phyloP scores from a whole-genome alignment of 2,888 invertebrate genomes.

The Orthosia cruda region DNA sequence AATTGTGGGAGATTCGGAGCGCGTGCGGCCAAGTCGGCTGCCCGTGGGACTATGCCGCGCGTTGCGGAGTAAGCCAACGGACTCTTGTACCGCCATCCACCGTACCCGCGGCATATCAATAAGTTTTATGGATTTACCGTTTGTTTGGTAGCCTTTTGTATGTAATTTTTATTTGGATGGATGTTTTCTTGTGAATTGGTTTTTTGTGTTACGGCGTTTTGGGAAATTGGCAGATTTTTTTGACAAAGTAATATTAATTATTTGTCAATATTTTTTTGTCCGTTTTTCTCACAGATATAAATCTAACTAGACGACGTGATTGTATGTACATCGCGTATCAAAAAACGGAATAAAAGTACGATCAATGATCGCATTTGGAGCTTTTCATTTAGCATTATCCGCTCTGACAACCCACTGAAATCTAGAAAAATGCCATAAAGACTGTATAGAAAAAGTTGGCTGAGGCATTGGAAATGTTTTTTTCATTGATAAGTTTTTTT shows the following conservation, averaged over 20 bases:
- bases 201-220: constrained; percentile 5
- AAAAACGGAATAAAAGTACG: too few relatives aligned
- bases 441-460: too few relatives aligned
- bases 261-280: too few relatives aligned
- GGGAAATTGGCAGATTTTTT: background rate
- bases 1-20: constrained; percentile 59
- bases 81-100: constrained; percentile 48
- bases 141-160: constrained; percentile 53
- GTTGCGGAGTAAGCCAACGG: constrained; percentile 59
- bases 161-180: constrained; percentile 39
- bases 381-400: too few relatives aligned
- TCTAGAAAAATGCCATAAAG: too few relatives aligned
- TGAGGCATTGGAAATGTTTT: too few relatives aligned
- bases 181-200: constrained; percentile 7
- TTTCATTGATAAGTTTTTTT: too few relatives aligned
- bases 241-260: background rate
- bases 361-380: too few relatives aligned
- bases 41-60: constrained; percentile 78
- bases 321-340: too few relatives aligned
- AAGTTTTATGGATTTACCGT: constrained; percentile 65
- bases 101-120: constrained; percentile 65
- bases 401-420: too few relatives aligned
- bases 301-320: too few relatives aligned
- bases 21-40: constrained; percentile 78
- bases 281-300: too few relatives aligned